phyloP scores from a whole-genome alignment of 2,888 invertebrate species.

The Linyphia triangularis region DNA sequence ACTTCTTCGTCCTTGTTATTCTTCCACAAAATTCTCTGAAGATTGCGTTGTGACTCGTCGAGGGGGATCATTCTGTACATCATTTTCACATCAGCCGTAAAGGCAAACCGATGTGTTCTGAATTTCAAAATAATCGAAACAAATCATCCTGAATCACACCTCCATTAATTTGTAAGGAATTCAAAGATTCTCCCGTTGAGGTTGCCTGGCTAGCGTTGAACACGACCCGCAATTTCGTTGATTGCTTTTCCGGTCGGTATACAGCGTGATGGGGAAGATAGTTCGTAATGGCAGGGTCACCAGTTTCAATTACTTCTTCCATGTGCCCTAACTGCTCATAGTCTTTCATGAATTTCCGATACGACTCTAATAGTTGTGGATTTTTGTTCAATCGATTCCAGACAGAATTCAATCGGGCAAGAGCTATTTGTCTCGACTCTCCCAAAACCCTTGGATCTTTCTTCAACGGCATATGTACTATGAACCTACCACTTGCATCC shows the following conservation, averaged over 20 bases:
- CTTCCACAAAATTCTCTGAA: constrained; percentile 79
- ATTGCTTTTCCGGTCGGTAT: constrained; percentile 50
- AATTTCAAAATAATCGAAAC: constrained; percentile 78
- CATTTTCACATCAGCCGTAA: constrained; percentile 79
- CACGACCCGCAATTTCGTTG: constrained; percentile 75
- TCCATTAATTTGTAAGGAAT: constrained; percentile 78
- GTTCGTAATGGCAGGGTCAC: neutral
- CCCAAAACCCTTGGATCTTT: neutral
- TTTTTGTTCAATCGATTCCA: neutral
- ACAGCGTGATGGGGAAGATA: constrained; percentile 76
- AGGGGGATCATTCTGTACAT: constrained; percentile 79
- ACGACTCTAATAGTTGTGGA: neutral
- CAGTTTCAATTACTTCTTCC: neutral
- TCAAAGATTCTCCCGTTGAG: constrained; percentile 77
- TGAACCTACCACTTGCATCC: neutral
- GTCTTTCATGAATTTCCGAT: constrained; percentile 2
- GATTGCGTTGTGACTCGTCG: constrained; percentile 76
- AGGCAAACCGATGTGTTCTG: constrained; percentile 77
- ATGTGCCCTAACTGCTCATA: constrained; percentile 4
- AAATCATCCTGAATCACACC: constrained; percentile 79
- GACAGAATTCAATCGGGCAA: neutral
- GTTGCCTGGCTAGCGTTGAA: constrained; percentile 69
- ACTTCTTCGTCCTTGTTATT: constrained; percentile 74
- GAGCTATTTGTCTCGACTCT: neutral
- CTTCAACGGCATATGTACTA: neutral